Evolutionary conservation across 1,140 invertebrate genomes (phyloP), one percentile per base, ranked within the genome.

Genomic region (Watersipora subatra): DNA sequence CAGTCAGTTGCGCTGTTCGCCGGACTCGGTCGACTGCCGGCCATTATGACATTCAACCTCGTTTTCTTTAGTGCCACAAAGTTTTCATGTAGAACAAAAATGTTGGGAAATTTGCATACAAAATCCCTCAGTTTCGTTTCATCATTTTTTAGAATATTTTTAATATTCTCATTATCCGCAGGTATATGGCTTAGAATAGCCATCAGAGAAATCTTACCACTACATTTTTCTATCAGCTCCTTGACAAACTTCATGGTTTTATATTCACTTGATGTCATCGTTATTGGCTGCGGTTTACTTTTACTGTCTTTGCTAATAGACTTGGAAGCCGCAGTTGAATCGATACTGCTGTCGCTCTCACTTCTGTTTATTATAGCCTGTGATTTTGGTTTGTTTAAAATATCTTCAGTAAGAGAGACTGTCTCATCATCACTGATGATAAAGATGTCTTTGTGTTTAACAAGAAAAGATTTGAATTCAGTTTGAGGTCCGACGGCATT

Each of bases 201-300:
- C 63, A 66, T 20, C 19, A 26, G 22, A 2, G 55, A n/a, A 20
- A n/a, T 34, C n/a, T 25, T 26, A 12, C 22, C 58, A n/a, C 74
- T 77, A 68, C 76, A 77, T 68, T 78, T 78, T 68, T 79, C 76
- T 64, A 80, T 73, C 20, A 78, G 75, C 26, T 76, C 73, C 67
- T 79, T 79, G 7, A 80, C 68, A 67, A 77, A 80, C 76, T 78
- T 79, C 2, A 80, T 76, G 28, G 79, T 76, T 64, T 78, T 78
- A 67, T 80, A 80, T 66, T 80, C 78, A 67, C 78, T 80, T 24
- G 77, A 77, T 24, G 78, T 80, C 79, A 80, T 80, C 22, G 76
- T 77, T 22, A 78, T 69, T 19, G 76, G 76, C 2, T 73, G 25
- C 29, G 58, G 57, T 28, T 61, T 57, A n/a, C n/a, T 22, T 56